These are phyloP conservation scores for western clawed frog (Xenopus tropicalis) DNA, from an alignment of 2,113 vertebrate genomes.

Conservation along the genomic window DNA sequence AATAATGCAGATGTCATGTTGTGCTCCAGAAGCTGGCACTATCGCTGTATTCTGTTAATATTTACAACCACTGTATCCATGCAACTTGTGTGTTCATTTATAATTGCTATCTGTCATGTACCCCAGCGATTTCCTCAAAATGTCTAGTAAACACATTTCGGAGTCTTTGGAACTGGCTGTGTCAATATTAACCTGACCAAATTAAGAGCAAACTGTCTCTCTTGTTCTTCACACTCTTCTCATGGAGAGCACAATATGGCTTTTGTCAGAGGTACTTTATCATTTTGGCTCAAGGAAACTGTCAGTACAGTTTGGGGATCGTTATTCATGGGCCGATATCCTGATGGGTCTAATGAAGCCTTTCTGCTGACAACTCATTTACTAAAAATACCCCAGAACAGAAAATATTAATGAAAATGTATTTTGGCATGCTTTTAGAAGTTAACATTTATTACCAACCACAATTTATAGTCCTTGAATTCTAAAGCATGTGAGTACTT, in stretches of 20 bases:
- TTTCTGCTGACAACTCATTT: conserved; percentile 86
- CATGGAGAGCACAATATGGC: conserved; percentile 82
- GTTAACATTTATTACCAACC: conserved; percentile 25
- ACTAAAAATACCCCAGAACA: conserved; percentile 84
- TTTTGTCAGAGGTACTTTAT: conserved; percentile 81
- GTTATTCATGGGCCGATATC: conserved; percentile 91
- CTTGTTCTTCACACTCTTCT: conserved; percentile 68
- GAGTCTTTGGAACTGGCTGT: conserved; percentile 63
- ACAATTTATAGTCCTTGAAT: conserved; percentile 48
- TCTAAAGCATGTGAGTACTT: conserved; percentile 30
- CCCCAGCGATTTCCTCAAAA: conserved; percentile 49
- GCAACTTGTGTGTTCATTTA: not conserved
- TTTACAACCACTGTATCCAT: not conserved
- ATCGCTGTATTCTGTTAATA: not conserved
- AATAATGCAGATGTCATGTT: not conserved
- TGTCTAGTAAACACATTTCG: conserved; percentile 51
- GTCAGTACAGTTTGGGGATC: conserved; percentile 84
- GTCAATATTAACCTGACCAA: conserved; percentile 87
- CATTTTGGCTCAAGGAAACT: conserved; percentile 81
- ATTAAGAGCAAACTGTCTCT: conserved; percentile 74
- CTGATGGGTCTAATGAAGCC: conserved; percentile 94
- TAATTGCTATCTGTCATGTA: conserved; percentile 48
- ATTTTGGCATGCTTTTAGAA: conserved; percentile 9
- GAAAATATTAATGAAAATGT: conserved; percentile 62
- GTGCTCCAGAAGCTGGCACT: not conserved